These are phyloP conservation scores for Thaumetopoea pityocampa DNA, from an alignment of 1,140 invertebrate species.

Conservation along the genomic window DNA sequence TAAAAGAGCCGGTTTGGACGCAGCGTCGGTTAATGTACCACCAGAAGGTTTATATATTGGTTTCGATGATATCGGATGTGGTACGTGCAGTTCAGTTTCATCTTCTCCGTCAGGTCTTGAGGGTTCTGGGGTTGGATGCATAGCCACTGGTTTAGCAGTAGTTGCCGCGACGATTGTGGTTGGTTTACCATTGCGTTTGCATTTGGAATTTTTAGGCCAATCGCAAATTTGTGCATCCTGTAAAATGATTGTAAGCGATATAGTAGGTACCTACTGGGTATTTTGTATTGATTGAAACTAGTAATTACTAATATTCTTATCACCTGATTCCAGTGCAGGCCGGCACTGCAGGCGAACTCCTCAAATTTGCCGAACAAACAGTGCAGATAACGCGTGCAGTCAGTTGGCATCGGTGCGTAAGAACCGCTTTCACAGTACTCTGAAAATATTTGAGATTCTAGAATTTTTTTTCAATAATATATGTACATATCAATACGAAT, in stretches of 20 bases:
- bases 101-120: neutral
- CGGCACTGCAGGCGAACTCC: constrained; percentile 82
- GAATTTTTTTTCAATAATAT: too few species aligned
- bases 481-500: too few species aligned
- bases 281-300: too few species aligned
- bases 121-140: constrained; percentile 10
- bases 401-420: constrained; percentile 79
- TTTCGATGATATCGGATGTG: constrained; percentile 6
- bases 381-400: constrained; percentile 85
- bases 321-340: constrained; percentile 87
- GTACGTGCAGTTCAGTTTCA: neutral
- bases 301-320: constrained; percentile 21
- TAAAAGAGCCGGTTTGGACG: constrained; percentile 22
- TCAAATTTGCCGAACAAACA: constrained; percentile 88
- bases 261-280: too few species aligned
- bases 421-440: constrained; percentile 80
- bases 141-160: constrained; percentile 15
- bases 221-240: constrained; percentile 82
- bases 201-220: constrained; percentile 85
- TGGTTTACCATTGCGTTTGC: constrained; percentile 53
- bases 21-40: constrained; percentile 17
- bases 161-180: constrained; percentile 28
- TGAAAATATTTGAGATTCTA: constrained; percentile 23
- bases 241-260: too few species aligned
- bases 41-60: constrained; percentile 15